These are phyloP conservation scores for Hemibagrus guttatus DNA, from an alignment of 2,797 vertebrate genomes.

Conservation along the genomic window DNA sequence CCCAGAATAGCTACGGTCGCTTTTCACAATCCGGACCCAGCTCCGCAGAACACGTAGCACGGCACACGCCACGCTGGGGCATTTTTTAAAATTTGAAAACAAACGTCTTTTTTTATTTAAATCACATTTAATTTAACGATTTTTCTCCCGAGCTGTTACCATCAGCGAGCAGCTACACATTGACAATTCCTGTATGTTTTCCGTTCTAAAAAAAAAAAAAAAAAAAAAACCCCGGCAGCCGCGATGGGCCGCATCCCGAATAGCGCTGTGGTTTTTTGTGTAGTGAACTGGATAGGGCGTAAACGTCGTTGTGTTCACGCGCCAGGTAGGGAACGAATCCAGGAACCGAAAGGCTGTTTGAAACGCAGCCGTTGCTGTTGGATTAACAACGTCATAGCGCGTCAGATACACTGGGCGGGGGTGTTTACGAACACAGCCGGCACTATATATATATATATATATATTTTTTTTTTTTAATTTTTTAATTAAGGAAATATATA, in stretches of 20 bases:
- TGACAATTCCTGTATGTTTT: conserved; percentile 33
- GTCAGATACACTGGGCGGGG: background rate
- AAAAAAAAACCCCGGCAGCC: conserved; percentile 20
- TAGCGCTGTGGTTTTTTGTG: fast-evolving
- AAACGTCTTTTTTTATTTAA: background rate
- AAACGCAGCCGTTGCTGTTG: conserved; percentile 34
- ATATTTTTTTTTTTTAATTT: too few relatives aligned
- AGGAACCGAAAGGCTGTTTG: background rate
- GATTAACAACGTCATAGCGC: conserved; percentile 44
- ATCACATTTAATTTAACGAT: background rate
- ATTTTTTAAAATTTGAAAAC: background rate
- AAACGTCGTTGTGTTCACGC: background rate
- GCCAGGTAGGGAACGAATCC: background rate
- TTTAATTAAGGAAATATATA: too few relatives aligned
- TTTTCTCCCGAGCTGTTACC: background rate
- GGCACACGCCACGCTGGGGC: conserved; percentile 8
- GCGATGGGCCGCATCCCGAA: background rate
- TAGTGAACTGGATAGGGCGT: background rate
- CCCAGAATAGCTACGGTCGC: conserved; percentile 29
- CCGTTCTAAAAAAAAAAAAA: background rate
- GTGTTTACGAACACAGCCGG: conserved; percentile 13
- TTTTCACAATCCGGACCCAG: conserved; percentile 13
- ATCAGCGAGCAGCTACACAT: conserved; percentile 25
- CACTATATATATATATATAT: background rate
- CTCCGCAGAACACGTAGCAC: background rate